A percentile compares a stretch with the other conserved stretches of the same genome.
phyloP scores from a whole-genome alignment of 2,888 invertebrate species.

The Lamellibrachia satsuma region DNA sequence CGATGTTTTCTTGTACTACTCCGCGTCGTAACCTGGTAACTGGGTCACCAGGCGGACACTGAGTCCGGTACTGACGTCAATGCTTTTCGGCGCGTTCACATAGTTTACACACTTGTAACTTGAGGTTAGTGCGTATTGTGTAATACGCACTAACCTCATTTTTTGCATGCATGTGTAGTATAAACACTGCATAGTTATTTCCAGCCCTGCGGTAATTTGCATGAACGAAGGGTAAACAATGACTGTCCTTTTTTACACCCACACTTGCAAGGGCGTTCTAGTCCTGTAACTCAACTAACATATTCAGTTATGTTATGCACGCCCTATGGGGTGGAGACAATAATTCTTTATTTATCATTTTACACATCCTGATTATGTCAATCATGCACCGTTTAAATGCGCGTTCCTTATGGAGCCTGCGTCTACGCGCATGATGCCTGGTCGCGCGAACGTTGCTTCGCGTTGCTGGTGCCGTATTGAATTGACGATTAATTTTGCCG shows the following conservation, averaged over 20 bases:
- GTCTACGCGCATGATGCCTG: not conserved
- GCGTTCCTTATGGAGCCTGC: not conserved
- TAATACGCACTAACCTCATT: conserved; percentile 5
- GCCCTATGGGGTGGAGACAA: not conserved
- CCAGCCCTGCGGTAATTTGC: too few relatives aligned
- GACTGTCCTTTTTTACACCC: too few relatives aligned
- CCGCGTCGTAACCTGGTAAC: not conserved
- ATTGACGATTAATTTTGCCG: not conserved
- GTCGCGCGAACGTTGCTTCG: not conserved
- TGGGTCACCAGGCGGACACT: not conserved
- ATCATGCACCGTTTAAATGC: not conserved
- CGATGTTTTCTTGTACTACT: not conserved
- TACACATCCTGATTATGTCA: not conserved
- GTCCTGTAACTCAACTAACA: not conserved
- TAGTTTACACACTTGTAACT: not conserved
- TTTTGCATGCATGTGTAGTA: not conserved
- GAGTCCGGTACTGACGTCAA: too few relatives aligned
- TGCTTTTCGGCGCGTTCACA: too few relatives aligned
- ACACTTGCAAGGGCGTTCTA: not conserved
- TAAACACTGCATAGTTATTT: too few relatives aligned
- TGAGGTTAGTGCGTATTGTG: not conserved
- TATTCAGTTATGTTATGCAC: not conserved
- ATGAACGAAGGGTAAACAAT: too few relatives aligned
- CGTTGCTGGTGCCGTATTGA: not conserved
- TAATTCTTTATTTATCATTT: not conserved